A percentile compares a stretch with the other conserved stretches of the same genome.
These are phyloP conservation scores for Sesia apiformis DNA, from an alignment of 2,888 invertebrate genomes.

Conservation along the genomic window DNA sequence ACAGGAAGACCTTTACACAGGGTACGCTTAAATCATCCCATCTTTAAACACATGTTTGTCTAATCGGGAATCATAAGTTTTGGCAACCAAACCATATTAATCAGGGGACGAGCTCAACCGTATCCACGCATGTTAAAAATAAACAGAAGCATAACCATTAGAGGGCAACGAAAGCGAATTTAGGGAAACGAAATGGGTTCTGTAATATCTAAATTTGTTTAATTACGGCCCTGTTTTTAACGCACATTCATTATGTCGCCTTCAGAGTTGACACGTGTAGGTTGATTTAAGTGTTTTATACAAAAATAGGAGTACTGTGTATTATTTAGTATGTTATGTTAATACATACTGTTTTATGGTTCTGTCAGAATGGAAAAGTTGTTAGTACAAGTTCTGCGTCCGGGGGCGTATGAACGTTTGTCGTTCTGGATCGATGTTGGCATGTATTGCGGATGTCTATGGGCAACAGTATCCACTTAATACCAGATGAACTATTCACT, in stretches of 20 bases:
- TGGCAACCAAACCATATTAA: too few species aligned
- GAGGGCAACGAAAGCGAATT: slow-evolving; percentile 3
- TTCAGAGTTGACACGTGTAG: slow-evolving; percentile 30
- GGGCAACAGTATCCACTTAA: too few species aligned
- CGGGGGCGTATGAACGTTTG: too few species aligned
- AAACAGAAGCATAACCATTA: background rate
- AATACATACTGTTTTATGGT: background rate
- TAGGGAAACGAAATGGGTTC: slow-evolving; percentile 2
- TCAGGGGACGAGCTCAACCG: background rate
- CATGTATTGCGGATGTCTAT: too few species aligned
- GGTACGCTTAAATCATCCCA: too few species aligned
- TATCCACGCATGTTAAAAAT: background rate
- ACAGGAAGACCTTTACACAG: too few species aligned
- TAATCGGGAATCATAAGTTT: too few species aligned
- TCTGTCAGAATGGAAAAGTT: background rate
- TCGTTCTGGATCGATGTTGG: too few species aligned
- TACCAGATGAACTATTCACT: too few species aligned
- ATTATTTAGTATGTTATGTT: too few species aligned
- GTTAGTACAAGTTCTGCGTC: background rate
- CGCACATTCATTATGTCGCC: slow-evolving; percentile 33
- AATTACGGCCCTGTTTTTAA: slow-evolving; percentile 32
- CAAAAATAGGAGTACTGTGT: background rate
- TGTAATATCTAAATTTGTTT: slow-evolving; percentile 16
- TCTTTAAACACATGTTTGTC: too few species aligned
- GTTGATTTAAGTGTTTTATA: background rate